A percentile compares a stretch with the other conserved stretches of the same genome.
Conservation (phyloP, 1,140 invertebrate genomes). For the Holcopasites calliopsidis region DNA sequence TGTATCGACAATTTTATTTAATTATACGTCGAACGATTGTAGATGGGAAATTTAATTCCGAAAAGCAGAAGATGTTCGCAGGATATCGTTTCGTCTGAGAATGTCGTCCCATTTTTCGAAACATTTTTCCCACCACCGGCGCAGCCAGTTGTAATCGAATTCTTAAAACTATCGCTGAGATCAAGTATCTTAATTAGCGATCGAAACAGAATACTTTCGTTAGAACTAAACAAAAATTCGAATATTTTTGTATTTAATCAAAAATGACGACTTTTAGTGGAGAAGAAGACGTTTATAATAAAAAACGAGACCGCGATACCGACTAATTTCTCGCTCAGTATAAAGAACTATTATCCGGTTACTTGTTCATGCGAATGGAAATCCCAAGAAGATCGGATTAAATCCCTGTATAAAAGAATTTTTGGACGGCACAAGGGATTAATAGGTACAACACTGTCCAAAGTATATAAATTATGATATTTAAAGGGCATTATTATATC, state of each 20-base stretch:
- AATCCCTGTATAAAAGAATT: slow-evolving; percentile 12
- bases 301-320: slow-evolving; percentile 38
- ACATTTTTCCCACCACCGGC: not conserved
- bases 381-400: slow-evolving; percentile 3
- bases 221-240: not conserved
- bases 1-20: not conserved
- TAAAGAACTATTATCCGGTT: slow-evolving; percentile 33
- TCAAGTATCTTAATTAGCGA: not conserved
- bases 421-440: not conserved
- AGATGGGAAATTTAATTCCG: not conserved
- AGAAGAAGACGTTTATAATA: slow-evolving; percentile 42
- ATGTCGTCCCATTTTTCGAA: slow-evolving; percentile 1
- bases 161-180: not conserved
- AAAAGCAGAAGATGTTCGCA: not conserved
- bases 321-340: not conserved
- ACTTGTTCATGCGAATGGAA: slow-evolving; percentile 27
- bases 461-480: not conserved
- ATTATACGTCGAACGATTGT: not conserved
- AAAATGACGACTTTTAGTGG: not conserved
- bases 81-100: not conserved
- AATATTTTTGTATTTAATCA: not conserved
- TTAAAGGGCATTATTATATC: not conserved
- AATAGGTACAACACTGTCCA: slow-evolving; percentile 1
- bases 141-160: slow-evolving; percentile 26
- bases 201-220: not conserved